These are phyloP conservation scores for Alosa alosa DNA, from an alignment of 2,113 vertebrate species.

Conservation along the genomic window DNA sequence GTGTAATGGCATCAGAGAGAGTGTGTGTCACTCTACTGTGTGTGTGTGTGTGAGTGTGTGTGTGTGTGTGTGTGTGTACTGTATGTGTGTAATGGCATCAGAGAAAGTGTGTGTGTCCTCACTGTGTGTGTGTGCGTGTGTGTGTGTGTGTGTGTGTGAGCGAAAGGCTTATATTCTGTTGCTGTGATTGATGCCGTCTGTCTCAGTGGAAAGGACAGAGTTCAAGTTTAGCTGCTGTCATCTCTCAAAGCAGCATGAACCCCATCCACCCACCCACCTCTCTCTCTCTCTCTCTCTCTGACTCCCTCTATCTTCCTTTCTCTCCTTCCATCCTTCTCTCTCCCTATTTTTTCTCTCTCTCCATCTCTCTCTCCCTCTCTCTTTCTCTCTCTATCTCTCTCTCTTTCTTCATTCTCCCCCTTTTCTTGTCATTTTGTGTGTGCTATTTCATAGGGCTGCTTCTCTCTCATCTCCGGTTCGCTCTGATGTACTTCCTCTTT, in stretches of 20 bases:
- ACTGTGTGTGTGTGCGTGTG: background rate
- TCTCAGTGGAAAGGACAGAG: background rate
- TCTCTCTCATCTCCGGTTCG: background rate
- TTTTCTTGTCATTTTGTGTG: background rate
- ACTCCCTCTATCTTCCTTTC: too few species aligned
- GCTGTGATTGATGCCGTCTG: background rate
- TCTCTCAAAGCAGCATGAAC: background rate
- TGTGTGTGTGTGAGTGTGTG: too few species aligned
- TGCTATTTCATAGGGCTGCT: background rate
- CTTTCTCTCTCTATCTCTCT: too few species aligned
- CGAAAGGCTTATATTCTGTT: background rate
- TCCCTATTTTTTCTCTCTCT: background rate
- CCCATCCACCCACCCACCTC: background rate
- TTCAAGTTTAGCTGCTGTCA: background rate
- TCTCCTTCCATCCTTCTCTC: background rate
- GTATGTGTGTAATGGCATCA: background rate
- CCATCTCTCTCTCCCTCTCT: too few species aligned
- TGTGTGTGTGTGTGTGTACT: background rate
- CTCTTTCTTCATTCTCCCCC: too few species aligned
- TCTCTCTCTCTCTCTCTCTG: background rate
- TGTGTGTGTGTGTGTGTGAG: conserved; percentile 4
- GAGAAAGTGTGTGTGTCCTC: too few species aligned
- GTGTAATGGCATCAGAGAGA: too few species aligned
- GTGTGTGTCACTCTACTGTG: too few species aligned
- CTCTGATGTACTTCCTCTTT: background rate